A percentile compares a stretch with the other conserved stretches of the same genome.
phyloP scores from a whole-genome alignment of 2,888 invertebrate species.

The Prosopocoilus inquinatus region DNA sequence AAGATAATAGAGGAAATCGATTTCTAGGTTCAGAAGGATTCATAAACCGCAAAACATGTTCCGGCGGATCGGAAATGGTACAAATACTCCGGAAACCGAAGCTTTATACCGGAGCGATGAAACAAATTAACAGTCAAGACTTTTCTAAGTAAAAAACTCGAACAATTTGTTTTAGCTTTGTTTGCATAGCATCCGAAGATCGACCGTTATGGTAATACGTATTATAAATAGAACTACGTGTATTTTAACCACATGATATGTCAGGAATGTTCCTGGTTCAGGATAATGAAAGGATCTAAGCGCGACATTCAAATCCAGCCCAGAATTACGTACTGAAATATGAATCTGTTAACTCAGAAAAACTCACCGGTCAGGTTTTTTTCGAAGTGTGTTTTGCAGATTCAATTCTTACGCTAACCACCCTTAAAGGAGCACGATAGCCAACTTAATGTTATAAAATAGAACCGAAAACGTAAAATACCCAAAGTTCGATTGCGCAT shows the following conservation, averaged over 20 bases:
- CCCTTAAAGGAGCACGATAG: conserved; percentile 51
- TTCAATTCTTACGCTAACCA: conserved; percentile 44
- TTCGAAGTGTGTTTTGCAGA: conserved; percentile 35
- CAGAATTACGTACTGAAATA: conserved; percentile 1
- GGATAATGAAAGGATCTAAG: not conserved
- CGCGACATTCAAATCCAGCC: conserved; percentile 13
- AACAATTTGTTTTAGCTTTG: not conserved
- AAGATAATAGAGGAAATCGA: too few relatives aligned
- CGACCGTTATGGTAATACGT: not conserved
- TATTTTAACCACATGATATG: too few relatives aligned
- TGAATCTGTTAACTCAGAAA: conserved; percentile 15
- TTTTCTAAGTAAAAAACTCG: not conserved
- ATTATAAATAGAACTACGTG: not conserved
- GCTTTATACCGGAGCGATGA: too few relatives aligned
- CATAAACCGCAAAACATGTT: too few relatives aligned
- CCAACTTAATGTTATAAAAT: conserved; percentile 52
- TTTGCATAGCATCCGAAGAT: not conserved
- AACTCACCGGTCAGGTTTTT: conserved; percentile 33
- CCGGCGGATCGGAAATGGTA: too few relatives aligned
- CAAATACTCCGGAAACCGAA: too few relatives aligned
- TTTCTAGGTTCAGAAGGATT: too few relatives aligned
- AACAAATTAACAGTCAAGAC: not conserved
- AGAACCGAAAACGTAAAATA: conserved; percentile 50
- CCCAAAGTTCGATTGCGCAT: conserved; percentile 43
- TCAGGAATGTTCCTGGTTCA: too few relatives aligned